Evolutionary conservation across 1,140 invertebrate species (phyloP), one percentile per base, ranked within the genome.

Genomic region (Lasioglossum baleicum): DNA sequence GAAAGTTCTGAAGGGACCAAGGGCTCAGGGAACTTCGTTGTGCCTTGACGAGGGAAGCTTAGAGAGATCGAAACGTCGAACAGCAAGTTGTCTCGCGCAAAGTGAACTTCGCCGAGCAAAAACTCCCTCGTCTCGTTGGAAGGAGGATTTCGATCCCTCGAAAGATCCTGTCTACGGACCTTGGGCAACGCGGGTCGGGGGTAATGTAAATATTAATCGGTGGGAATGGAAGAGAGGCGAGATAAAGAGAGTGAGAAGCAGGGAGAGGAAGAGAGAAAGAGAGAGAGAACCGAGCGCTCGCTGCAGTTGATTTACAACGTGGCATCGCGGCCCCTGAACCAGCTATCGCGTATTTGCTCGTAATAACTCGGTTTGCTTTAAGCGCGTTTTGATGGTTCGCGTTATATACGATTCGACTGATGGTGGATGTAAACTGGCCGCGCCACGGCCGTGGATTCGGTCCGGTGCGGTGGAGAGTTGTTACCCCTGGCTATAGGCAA

Each of bases 131-230:
- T 56, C 44, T 58, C 31, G 20, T 22, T 56, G 10, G 26, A 26
- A 58, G 2, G 20, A 44, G 4, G 17, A 13, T 51, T 42, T 68
- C 74, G 48, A 58, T 40, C 53, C 31, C 22, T 44, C 64, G 58
- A 22, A 20, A 15, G 42, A 48, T 64, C 15, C 60, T 44, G 35
- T 22, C 8, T 48, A 7, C 70, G 66, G 42, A 76, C 56, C 56
- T 63, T 63, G 58, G 42, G 8, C 11, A n/a, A 63, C 42, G 4
- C 42, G 20, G 48, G 31, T 42, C 51, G n/a, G 10, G 31, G 56
- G 75, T 63, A 61, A 70, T 71, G 67, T 70, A 63, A 77, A 77
- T 77, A 70, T 77, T 77, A 77, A 77, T 77, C 56, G 75, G 58
- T 61, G 67, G 44, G 42, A 77, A 63, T 17, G 51, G 8, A 15